Base-by-base conservation (phyloP, 2,113 vertebrate genomes). In the Agelaius tricolor region DNA sequence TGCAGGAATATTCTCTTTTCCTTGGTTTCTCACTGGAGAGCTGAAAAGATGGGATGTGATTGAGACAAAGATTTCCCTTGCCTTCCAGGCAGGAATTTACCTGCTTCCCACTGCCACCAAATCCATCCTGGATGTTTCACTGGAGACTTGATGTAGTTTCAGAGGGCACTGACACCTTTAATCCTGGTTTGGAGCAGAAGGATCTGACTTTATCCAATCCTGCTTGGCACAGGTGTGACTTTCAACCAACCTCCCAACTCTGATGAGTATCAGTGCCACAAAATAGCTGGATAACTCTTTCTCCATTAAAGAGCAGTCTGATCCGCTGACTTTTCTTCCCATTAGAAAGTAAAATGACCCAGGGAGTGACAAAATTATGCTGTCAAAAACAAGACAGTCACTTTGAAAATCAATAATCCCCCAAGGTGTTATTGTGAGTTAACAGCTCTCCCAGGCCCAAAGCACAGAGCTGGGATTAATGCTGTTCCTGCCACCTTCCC, bases 311-410 rank as follows among this genome's bases (percentile, higher is more conserved):
- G 8, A 86, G 8, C 68, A 86, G 26, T 4, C 46, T 83, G 69
- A 54, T 88, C 61, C 58, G 81, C 83, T 84, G 68, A 78, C 79
- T 94, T 79, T 69, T 41, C 43, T 84, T 41, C 76, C 79, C 77
- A 96, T 95, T 94, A 89, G 88, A 86, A 96, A 96, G 92, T 93
- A 94, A 95, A 97, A 96, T 90, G 93, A 89, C 68, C 33, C 63
- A 52, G 39, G 22, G 82, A 94, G 74, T 78, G 85, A 96, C 72
- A 92, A 95, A 95, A 94, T 89, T 77, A 89, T 27, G 6, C 93
- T 93, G 93, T 84, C 88, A 96, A 71, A 97, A 95, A 31, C 83
- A 95, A 81, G 91, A 66, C 63, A 91, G 95, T 89, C 65, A 49
- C 92, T 95, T 15, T 94, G 90, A 92, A 96, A 96, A 96, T 95